These are phyloP conservation scores for Clarias laeviceps DNA, from an alignment of 2,797 vertebrate species.

Conservation along the genomic window DNA sequence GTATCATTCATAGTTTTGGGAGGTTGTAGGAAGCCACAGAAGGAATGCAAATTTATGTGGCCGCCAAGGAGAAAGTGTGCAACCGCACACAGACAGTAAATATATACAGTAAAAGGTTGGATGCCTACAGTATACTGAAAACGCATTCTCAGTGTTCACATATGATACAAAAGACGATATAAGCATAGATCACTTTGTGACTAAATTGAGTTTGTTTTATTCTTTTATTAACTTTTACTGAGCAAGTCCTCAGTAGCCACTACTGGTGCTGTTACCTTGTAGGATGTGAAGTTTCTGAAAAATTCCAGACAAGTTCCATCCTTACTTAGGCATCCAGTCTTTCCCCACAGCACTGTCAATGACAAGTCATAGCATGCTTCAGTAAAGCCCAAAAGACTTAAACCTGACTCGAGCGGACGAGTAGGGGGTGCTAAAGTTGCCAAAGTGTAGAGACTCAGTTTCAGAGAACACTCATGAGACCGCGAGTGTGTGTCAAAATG, in stretches of 20 bases:
- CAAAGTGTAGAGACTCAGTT: conserved; percentile 13
- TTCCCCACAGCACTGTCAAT: conserved; percentile 6
- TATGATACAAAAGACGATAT: not conserved
- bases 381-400: conserved; percentile 3
- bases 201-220: no score
- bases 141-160: not conserved
- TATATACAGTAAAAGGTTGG: no score
- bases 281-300: not conserved
- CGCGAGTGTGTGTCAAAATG: conserved; percentile 26
- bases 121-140: not conserved
- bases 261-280: not conserved
- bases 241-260: not conserved
- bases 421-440: not conserved
- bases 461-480: not conserved
- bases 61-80: not conserved
- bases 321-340: not conserved
- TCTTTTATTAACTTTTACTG: not conserved
- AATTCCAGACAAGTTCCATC: conserved; percentile 1
- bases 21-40: not conserved
- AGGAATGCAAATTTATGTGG: not conserved
- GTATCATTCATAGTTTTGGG: not conserved
- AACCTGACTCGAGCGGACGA: not conserved
- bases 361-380: conserved; percentile 1
- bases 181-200: not conserved
- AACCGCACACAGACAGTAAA: not conserved